These are phyloP conservation scores for Tetragonula carbonaria DNA, from an alignment of 2,888 invertebrate species.

Conservation along the genomic window DNA sequence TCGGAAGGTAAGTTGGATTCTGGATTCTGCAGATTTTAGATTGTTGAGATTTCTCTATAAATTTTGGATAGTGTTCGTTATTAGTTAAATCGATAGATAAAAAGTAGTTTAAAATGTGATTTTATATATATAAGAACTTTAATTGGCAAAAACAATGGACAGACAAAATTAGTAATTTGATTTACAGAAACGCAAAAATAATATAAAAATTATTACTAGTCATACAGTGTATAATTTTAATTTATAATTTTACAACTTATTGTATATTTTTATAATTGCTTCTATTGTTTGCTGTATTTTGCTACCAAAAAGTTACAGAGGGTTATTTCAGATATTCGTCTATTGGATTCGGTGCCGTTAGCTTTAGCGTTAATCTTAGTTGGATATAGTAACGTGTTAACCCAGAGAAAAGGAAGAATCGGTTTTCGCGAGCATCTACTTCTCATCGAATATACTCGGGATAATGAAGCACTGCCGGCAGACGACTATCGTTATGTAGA, in stretches of 20 bases:
- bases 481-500: constrained; percentile 46
- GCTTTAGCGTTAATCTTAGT: neutral
- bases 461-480: constrained; percentile 37
- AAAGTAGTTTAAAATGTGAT: too few relatives aligned
- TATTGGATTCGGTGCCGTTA: neutral
- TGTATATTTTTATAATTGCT: too few relatives aligned
- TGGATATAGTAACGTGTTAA: constrained; percentile 1
- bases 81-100: neutral
- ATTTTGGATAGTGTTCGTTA: neutral
- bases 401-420: constrained; percentile 23
- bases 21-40: neutral
- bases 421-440: constrained; percentile 4
- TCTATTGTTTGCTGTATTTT: too few relatives aligned
- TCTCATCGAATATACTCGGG: constrained; percentile 8
- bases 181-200: too few relatives aligned
- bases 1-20: constrained; percentile 73
- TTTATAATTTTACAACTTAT: too few relatives aligned
- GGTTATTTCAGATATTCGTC: too few relatives aligned
- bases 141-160: too few relatives aligned
- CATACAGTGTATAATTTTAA: too few relatives aligned
- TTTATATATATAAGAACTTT: too few relatives aligned
- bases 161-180: too few relatives aligned
- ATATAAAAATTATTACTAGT: too few relatives aligned
- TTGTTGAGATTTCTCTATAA: neutral
- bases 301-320: too few relatives aligned